Evolutionary conservation across 2,888 invertebrate genomes (phyloP).

Genomic region (Elmis aenea): DNA sequence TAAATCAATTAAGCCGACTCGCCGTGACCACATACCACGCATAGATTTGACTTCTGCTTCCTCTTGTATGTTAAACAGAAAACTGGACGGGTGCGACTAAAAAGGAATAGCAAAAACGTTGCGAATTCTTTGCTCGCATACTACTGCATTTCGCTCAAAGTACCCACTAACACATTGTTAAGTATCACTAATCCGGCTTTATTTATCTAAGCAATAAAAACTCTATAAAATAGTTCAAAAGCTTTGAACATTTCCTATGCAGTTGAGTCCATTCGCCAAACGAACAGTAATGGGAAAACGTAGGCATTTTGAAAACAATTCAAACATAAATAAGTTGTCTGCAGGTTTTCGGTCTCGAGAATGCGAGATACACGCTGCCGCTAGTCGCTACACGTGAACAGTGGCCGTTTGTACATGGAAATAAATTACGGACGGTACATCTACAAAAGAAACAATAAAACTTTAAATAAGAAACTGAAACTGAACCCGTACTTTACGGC

Average conservation of each 20-base stretch:
- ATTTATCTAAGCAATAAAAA: too few relatives aligned
- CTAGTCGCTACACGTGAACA: constrained; percentile 41
- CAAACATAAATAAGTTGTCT: constrained; percentile 51
- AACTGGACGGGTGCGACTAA: constrained; percentile 18
- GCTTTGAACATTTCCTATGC: constrained; percentile 40
- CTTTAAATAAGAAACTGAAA: background rate
- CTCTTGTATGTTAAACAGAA: constrained; percentile 41
- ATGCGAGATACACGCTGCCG: constrained; percentile 44
- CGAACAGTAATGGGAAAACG: constrained; percentile 43
- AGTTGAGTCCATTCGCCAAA: constrained; percentile 35
- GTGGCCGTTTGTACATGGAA: constrained; percentile 37
- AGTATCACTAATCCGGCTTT: too few relatives aligned
- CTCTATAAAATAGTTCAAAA: constrained; percentile 44
- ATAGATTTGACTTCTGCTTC: constrained; percentile 33
- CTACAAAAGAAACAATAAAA: constrained; percentile 9
- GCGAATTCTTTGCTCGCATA: too few relatives aligned
- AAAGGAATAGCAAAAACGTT: constrained; percentile 11
- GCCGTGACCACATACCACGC: constrained; percentile 34
- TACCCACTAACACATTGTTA: too few relatives aligned
- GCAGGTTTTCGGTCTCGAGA: constrained; percentile 42
- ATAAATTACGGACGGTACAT: constrained; percentile 32
- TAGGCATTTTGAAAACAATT: constrained; percentile 50
- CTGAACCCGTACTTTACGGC: too few relatives aligned
- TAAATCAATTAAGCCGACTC: constrained; percentile 43
- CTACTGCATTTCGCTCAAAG: too few relatives aligned